Evolutionary conservation across 2,113 vertebrate genomes (phyloP).

Genomic region (Zapus hudsonius): DNA sequence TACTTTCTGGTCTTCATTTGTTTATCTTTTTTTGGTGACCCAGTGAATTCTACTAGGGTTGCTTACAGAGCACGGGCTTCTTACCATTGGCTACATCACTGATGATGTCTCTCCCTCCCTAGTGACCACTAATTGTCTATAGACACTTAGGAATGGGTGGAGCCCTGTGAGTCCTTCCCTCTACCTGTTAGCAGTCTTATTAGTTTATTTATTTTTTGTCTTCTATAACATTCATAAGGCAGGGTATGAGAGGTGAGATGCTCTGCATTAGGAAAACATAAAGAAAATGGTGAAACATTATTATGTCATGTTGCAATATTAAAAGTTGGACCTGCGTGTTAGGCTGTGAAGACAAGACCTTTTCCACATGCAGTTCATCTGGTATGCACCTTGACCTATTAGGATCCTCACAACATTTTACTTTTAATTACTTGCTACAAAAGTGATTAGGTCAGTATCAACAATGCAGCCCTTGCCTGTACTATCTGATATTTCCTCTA

Average conservation of each 20-base stretch:
- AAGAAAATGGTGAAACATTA: neutral
- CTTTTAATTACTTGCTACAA: constrained; percentile 40
- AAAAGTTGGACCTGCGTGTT: no score
- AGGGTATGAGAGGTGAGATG: neutral
- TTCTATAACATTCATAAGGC: constrained; percentile 29
- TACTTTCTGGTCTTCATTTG: no score
- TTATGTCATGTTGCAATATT: no score
- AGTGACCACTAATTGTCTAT: no score
- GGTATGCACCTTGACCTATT: neutral
- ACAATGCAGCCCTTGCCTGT: neutral
- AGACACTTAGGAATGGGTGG: no score
- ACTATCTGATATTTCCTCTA: constrained; percentile 13
- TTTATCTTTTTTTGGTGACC: no score
- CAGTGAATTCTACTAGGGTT: no score
- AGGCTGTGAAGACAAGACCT: neutral
- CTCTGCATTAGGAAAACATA: constrained; percentile 35
- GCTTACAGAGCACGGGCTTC: no score
- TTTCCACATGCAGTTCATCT: neutral
- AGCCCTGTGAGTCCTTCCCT: no score
- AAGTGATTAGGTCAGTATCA: constrained; percentile 4
- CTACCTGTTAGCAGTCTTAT: no score
- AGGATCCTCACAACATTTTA: neutral
- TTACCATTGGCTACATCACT: no score
- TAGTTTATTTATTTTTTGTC: neutral
- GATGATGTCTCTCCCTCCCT: no score